These are phyloP conservation scores for Rhinopomastus cyanomelas DNA, from an alignment of 2,113 vertebrate species.

Conservation along the genomic window DNA sequence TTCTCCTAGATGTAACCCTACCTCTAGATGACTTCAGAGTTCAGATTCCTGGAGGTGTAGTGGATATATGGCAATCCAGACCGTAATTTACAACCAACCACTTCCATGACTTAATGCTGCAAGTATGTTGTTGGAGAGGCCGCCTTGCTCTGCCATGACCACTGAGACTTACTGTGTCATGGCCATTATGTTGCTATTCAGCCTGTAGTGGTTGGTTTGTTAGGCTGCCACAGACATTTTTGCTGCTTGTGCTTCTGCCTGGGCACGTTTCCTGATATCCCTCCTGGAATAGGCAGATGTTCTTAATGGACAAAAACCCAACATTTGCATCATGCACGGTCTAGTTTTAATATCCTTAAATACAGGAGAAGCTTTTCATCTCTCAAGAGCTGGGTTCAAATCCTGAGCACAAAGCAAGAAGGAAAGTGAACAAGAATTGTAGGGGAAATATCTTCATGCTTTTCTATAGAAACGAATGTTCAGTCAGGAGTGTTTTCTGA, in stretches of 20 bases:
- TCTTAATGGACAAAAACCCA: constrained; percentile 30
- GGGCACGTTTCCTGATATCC: constrained; percentile 16
- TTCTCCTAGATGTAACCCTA: constrained; percentile 64
- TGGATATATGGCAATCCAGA: constrained; percentile 58
- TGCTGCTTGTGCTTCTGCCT: constrained; percentile 40
- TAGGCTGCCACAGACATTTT: constrained; percentile 2
- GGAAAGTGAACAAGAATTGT: neutral
- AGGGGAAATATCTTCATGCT: accelerated
- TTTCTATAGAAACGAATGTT: neutral
- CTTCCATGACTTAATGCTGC: constrained; percentile 51
- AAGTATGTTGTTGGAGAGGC: constrained; percentile 33
- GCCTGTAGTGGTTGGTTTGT: constrained; percentile 42
- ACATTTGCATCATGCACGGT: neutral
- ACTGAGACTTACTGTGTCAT: constrained; percentile 29
- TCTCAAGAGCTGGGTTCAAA: neutral
- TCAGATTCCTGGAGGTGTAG: constrained; percentile 71
- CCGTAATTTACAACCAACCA: constrained; percentile 57
- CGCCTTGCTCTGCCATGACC: constrained; percentile 9
- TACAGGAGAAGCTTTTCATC: neutral
- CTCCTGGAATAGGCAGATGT: constrained; percentile 54
- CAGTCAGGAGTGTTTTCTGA: neutral
- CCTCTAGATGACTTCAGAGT: constrained; percentile 57
- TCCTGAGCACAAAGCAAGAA: neutral
- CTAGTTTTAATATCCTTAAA: constrained; percentile 19
- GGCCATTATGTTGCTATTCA: constrained; percentile 54